Evolutionary conservation across 2,888 invertebrate genomes (phyloP), one percentile per base, ranked within the genome.

Genomic region (Rhamnusium bicolor): DNA sequence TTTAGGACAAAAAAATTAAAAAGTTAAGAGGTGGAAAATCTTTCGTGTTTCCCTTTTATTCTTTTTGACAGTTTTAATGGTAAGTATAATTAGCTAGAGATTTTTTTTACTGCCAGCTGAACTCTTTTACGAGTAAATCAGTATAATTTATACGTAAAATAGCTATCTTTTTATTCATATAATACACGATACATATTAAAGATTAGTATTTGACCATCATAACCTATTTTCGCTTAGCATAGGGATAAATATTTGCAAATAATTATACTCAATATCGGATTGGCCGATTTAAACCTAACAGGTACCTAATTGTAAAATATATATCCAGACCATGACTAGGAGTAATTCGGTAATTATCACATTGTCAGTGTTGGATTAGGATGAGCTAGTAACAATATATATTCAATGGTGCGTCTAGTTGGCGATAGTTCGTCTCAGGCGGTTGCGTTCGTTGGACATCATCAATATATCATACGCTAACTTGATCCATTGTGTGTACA

Each of bases 371-470:
- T 53, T 47, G 71, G 69, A 75, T 77, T 75, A 73, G 69, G 54
- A 58, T 65, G 49, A 61, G 61, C 66, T 61, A 53, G 49, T 51
- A 67, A 79, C 77, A 80, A 80, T 74, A 74, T n/a, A n/a, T 71
- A 72, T 70, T 78, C 76, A 76, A 76, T 78, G 77, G 75, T 76
- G 75, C 75, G 71, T 76, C 74, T 73, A 74, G 78, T 76, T 76
- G 73, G 66, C 71, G 79, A 77, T 77, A 66, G 76, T 74, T 66
- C 67, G 77, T 75, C 75, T 73, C 78, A 74, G 75, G 73, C 73
- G 53, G 65, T 32, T 49, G 65, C 51, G 51, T 32, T 65, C 65
- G 72, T 73, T 73, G 67, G 73, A 73, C 73, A 71, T 76, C 73
- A 74, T 60, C 69, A 63, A 75, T 76, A 73, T 71, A 72, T 73